These are phyloP conservation scores for Tenrec ecaudatus DNA, from an alignment of 2,113 vertebrate genomes.

Conservation along the genomic window DNA sequence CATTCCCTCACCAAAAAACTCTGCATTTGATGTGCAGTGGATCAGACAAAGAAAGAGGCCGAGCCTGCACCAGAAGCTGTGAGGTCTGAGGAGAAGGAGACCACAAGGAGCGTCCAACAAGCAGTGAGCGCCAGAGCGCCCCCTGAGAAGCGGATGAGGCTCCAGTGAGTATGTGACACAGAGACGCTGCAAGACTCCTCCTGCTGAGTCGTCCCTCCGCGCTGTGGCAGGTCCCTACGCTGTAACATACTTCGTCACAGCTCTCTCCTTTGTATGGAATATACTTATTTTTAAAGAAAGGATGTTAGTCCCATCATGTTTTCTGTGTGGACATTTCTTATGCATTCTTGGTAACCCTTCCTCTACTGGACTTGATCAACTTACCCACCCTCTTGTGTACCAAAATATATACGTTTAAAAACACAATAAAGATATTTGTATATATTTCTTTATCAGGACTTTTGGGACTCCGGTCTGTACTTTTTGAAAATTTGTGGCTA, in stretches of 20 bases:
- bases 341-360: constrained; percentile 61
- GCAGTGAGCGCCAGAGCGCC: constrained; percentile 92
- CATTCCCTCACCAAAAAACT: constrained; percentile 22
- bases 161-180: constrained; percentile 89
- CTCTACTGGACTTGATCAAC: background rate
- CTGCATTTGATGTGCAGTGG: constrained; percentile 88
- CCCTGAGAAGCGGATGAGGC: constrained; percentile 95
- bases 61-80: constrained; percentile 92
- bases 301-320: background rate
- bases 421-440: constrained; percentile 75
- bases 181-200: constrained; percentile 50
- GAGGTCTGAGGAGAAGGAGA: constrained; percentile 96
- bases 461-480: background rate
- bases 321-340: constrained; percentile 50
- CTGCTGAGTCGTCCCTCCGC: constrained; percentile 61
- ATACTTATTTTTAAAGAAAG: constrained; percentile 33
- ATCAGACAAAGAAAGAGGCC: constrained; percentile 96
- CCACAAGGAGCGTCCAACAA: constrained; percentile 91
- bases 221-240: constrained; percentile 39
- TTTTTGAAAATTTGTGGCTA: constrained; percentile 34
- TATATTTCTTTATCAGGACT: constrained; percentile 22
- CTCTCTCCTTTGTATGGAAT: constrained; percentile 50
- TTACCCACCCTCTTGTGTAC: constrained; percentile 15
- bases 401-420: constrained; percentile 30
- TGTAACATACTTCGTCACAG: constrained; percentile 50